phyloP scores from a whole-genome alignment of 1,140 invertebrate genomes.

The Neodiprion pinetum region DNA sequence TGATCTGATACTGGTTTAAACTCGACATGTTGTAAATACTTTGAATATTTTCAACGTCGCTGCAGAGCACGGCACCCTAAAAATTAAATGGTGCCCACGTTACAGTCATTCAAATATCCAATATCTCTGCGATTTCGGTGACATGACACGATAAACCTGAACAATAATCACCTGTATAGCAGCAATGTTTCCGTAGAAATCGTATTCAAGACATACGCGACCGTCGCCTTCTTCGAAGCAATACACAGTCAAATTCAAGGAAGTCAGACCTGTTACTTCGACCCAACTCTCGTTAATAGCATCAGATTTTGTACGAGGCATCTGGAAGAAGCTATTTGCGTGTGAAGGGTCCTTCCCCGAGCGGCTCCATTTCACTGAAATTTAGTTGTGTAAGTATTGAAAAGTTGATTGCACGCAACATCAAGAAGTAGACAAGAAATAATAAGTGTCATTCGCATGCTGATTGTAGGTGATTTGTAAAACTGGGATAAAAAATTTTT shows the following conservation, averaged over 20 bases:
- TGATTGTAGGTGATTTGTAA: neutral
- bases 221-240: constrained; percentile 42
- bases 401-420: too few species aligned
- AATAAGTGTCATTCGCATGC: neutral
- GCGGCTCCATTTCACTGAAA: too few species aligned
- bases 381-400: too few species aligned
- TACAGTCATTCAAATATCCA: too few species aligned
- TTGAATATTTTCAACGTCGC: neutral
- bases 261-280: constrained; percentile 46
- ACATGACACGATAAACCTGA: too few species aligned
- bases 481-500: too few species aligned
- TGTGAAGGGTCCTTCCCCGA: constrained; percentile 18
- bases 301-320: constrained; percentile 53
- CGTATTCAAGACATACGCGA: constrained; percentile 52
- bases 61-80: constrained; percentile 48
- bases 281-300: constrained; percentile 54
- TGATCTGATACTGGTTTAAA: constrained; percentile 28
- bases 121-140: too few species aligned
- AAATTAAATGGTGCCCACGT: too few species aligned
- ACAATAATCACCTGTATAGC: constrained; percentile 35
- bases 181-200: constrained; percentile 54
- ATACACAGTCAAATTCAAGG: constrained; percentile 49
- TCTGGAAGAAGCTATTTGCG: constrained; percentile 57
- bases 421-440: neutral
- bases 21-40: neutral